phyloP scores from a whole-genome alignment of 1,140 invertebrate species.

The Harlomillsia oculata region DNA sequence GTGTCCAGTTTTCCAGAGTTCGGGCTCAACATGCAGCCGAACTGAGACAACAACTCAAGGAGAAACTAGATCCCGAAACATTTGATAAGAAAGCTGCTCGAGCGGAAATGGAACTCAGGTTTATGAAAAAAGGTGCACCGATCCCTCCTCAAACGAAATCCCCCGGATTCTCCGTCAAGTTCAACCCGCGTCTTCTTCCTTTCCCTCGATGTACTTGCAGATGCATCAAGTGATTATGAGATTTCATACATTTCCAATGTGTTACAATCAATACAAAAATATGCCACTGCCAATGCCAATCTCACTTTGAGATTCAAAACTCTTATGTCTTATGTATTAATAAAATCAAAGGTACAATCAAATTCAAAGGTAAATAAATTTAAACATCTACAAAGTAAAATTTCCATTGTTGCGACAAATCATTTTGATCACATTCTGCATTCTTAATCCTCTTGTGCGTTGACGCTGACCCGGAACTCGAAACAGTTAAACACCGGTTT shows the following conservation, averaged over 20 bases:
- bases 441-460: not conserved
- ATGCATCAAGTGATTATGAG: not conserved
- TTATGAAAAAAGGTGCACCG: conserved; percentile 21
- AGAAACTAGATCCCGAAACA: conserved; percentile 31
- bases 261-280: not conserved
- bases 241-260: not conserved
- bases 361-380: not conserved
- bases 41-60: conserved; percentile 20
- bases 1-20: conserved; percentile 22
- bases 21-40: conserved; percentile 33
- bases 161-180: not conserved
- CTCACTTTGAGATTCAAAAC: too few species aligned
- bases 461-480: not conserved
- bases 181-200: not conserved
- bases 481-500: too few species aligned
- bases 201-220: conserved; percentile 3
- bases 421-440: not conserved
- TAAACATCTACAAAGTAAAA: not conserved
- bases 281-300: too few species aligned
- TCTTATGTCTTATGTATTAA: too few species aligned
- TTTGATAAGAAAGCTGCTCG: conserved; percentile 34
- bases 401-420: conserved; percentile 1
- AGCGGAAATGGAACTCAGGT: conserved; percentile 25
- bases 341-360: not conserved
- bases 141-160: not conserved